Conservation (phyloP, 2,113 vertebrate genomes). For the Progne subis region DNA sequence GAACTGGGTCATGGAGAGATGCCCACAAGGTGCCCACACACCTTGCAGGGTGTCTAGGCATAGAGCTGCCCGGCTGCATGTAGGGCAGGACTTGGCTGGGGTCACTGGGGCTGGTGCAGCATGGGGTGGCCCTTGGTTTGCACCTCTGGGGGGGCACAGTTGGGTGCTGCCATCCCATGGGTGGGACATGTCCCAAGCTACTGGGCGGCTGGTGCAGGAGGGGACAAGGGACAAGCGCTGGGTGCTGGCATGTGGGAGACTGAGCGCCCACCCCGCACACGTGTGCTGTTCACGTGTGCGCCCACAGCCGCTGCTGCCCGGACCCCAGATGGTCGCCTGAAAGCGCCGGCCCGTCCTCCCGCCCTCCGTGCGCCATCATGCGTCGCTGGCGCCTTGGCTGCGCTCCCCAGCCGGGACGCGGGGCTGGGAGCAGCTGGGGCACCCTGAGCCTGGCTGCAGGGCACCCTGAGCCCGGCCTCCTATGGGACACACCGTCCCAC, state of each 20-base stretch:
- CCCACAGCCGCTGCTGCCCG: neutral
- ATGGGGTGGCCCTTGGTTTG: neutral
- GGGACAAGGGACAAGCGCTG: neutral
- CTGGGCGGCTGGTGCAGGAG: neutral
- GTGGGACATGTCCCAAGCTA: neutral
- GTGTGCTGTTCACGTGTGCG: constrained; percentile 57
- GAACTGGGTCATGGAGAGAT: neutral
- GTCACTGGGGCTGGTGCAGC: neutral
- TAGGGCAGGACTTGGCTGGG: neutral
- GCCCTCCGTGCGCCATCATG: constrained; percentile 54
- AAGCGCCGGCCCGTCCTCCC: neutral
- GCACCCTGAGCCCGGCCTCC: neutral
- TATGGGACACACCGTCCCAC: neutral
- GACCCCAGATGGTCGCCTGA: constrained; percentile 74
- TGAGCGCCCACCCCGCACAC: neutral
- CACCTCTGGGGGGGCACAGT: accelerated
- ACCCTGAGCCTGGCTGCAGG: constrained; percentile 34
- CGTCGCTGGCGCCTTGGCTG: constrained; percentile 64
- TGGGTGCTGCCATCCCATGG: neutral
- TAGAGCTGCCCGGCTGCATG: neutral
- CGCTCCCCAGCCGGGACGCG: neutral
- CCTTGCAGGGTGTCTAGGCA: neutral
- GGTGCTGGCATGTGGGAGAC: neutral
- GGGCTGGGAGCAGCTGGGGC: constrained; percentile 74
- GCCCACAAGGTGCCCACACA: neutral